Evolutionary conservation across 30 jellyfish, hydroid and myxozoan species (phyloP), one percentile per base, ranked within the genome.

Genomic region (Morbakka virulenta): DNA sequence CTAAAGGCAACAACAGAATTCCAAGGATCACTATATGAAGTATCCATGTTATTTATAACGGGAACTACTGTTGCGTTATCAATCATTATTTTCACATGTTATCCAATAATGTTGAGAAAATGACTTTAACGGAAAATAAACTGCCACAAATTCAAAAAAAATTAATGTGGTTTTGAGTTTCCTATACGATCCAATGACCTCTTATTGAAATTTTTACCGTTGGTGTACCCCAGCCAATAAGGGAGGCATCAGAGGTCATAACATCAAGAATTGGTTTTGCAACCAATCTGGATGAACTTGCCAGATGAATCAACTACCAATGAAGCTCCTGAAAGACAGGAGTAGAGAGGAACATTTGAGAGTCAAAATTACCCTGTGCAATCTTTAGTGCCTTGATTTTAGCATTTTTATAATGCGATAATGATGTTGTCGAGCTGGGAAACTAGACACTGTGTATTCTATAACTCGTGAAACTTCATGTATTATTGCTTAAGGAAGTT

Each of bases 51-150:
- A 61, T 84, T 84, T 17, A 84, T 35, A 26, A 62, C 35, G 17
- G 89, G 51, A 28, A 69, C 95, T 33, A 65, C 95, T 23, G 86
- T 50, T 63, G 95, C 75, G 31, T 84, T 74, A 36, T 84, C 95
- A 31, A 74, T 72, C 85, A 53, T 73, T 28, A 75, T 82, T 34
- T 64, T 47, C 22, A 74, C 85, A 67, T 84, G 95, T 31, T 64
- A 35, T 41, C 66, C 21, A 24, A 72, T 32, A 33, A 76, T 4
- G 17, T 23, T 25, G 20, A 31, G 61, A 26, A 17, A 11, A 49
- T 51, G 67, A 74, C 12, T 64, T 49, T 41, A 2, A 83, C 0
- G 3, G 82, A 64, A 69, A 69, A 69, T 11, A 2, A 71, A n/a
- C 73, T 80, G 2, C 87, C 87, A n/a, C 28, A 23, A 47, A 67